A percentile compares a stretch with the other conserved stretches of the same genome.
These are phyloP conservation scores for Chelonus formosanus DNA, from an alignment of 2,888 invertebrate genomes.

Conservation along the genomic window DNA sequence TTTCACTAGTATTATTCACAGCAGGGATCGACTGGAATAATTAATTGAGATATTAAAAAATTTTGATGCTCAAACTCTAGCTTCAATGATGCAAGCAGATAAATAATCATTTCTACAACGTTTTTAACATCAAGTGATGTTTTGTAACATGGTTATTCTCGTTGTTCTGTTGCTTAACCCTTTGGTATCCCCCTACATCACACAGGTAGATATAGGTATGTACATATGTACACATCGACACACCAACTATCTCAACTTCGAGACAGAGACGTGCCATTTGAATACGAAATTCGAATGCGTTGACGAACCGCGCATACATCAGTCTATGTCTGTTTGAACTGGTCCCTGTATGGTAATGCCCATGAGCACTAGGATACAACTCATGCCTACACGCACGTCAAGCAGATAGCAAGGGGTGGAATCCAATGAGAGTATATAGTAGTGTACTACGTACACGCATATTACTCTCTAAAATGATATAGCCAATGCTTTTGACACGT, in stretches of 20 bases:
- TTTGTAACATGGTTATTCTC: constrained; percentile 2
- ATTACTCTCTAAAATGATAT: constrained; percentile 18
- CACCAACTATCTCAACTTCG: constrained; percentile 32
- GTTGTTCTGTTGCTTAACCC: constrained; percentile 6
- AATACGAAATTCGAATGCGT: constrained; percentile 62
- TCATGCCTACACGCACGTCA: constrained; percentile 23
- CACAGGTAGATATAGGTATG: background rate
- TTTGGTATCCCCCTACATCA: constrained; percentile 1
- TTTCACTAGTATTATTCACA: too few species aligned
- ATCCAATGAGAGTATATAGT: constrained; percentile 9
- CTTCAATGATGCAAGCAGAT: too few species aligned
- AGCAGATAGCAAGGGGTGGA: constrained; percentile 13
- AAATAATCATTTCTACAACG: too few species aligned
- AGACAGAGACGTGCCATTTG: constrained; percentile 56
- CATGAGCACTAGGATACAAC: constrained; percentile 31
- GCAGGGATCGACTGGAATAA: too few species aligned
- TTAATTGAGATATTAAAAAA: too few species aligned
- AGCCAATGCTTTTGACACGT: constrained; percentile 17
- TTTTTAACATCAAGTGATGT: background rate
- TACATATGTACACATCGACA: constrained; percentile 33
- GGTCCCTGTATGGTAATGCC: constrained; percentile 61
- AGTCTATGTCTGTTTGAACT: constrained; percentile 62
- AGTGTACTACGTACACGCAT: background rate
- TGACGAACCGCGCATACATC: constrained; percentile 63
- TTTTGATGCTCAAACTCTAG: too few species aligned